phyloP scores from a whole-genome alignment of 1,140 invertebrate genomes.

The Penaeus indicus region DNA sequence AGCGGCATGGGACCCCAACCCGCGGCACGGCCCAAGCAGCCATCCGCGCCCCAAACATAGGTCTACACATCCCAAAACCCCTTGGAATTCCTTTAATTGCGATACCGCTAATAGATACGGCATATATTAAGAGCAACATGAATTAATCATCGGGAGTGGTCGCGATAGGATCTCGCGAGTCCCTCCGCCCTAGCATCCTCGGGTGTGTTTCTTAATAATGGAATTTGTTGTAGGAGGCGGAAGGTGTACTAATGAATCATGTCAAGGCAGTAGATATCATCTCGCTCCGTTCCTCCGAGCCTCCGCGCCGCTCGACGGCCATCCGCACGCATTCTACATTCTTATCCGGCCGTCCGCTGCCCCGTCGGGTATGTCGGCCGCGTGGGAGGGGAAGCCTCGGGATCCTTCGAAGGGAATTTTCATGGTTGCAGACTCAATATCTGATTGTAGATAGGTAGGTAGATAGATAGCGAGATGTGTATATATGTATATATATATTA shows the following conservation, averaged over 20 bases:
- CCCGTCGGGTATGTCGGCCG: not conserved
- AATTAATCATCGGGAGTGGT: conserved; percentile 13
- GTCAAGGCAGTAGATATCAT: too few species aligned
- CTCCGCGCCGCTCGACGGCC: not conserved
- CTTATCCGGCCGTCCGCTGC: not conserved
- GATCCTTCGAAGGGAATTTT: too few species aligned
- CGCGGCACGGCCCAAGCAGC: too few species aligned
- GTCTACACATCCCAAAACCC: not conserved
- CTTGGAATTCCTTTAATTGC: conserved; percentile 8
- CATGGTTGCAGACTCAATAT: too few species aligned
- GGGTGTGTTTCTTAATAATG: not conserved
- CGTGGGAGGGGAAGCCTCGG: too few species aligned
- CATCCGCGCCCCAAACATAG: too few species aligned
- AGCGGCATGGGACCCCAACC: too few species aligned
- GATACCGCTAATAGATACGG: conserved; percentile 23
- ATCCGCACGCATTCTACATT: too few species aligned
- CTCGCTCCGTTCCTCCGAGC: not conserved
- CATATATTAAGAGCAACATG: conserved; percentile 16
- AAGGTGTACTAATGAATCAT: too few species aligned
- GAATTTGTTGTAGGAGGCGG: not conserved
- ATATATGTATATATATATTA: too few species aligned
- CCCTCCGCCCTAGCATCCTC: not conserved
- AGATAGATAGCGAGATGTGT: too few species aligned
- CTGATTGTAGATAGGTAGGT: too few species aligned
- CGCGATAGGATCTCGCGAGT: conserved; percentile 7